A percentile compares a stretch with the other conserved stretches of the same genome.
Evolutionary conservation across 2,888 invertebrate genomes (phyloP).

Genomic region (Trimorus sp.): DNA sequence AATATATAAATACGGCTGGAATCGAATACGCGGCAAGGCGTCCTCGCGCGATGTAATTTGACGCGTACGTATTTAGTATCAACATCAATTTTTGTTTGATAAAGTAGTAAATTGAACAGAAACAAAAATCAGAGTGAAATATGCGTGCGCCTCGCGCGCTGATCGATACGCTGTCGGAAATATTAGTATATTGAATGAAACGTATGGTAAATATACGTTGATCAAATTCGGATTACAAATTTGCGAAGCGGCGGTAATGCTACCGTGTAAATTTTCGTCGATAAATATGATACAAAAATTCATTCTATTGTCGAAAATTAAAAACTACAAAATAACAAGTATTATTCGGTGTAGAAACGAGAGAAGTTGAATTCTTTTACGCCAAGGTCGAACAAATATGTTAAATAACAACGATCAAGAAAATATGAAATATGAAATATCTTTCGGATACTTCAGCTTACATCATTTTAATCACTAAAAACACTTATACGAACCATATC

Average conservation of each 20-base stretch:
- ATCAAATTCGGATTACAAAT: constrained; percentile 20
- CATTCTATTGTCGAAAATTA: too few relatives aligned
- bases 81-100: constrained; percentile 47
- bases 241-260: neutral
- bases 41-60: constrained; percentile 28
- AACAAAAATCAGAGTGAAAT: constrained; percentile 40
- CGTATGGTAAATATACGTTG: constrained; percentile 24
- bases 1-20: constrained; percentile 37
- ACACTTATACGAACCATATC: too few relatives aligned
- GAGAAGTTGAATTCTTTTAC: too few relatives aligned
- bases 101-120: constrained; percentile 45
- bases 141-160: constrained; percentile 7
- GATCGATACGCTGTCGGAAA: constrained; percentile 35
- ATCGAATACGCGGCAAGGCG: constrained; percentile 15
- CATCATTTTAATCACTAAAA: too few relatives aligned
- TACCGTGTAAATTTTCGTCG: too few relatives aligned
- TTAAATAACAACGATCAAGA: too few relatives aligned
- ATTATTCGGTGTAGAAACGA: too few relatives aligned
- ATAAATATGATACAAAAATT: too few relatives aligned
- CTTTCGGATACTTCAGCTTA: too few relatives aligned
- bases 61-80: constrained; percentile 32
- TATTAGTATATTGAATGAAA: constrained; percentile 32
- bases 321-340: too few relatives aligned
- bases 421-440: too few relatives aligned
- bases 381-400: too few relatives aligned